These are phyloP conservation scores for Stenchaetothrips biformis DNA, from an alignment of 2,888 invertebrate genomes.

Conservation along the genomic window DNA sequence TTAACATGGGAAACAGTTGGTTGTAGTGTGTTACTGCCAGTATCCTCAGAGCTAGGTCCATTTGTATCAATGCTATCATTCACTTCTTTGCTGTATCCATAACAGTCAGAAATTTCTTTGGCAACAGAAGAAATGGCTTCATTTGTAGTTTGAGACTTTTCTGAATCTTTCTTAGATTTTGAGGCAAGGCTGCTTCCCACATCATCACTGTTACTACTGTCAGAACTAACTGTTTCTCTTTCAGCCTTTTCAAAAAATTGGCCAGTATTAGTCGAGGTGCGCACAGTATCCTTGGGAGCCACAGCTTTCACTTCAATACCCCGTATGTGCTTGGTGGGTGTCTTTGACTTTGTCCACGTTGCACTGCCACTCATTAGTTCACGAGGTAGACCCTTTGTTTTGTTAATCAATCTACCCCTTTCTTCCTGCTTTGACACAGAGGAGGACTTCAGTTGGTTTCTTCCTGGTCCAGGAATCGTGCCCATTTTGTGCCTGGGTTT, in stretches of 20 bases:
- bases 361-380: slow-evolving; percentile 31
- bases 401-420: slow-evolving; percentile 34
- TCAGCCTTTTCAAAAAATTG: slow-evolving; percentile 14
- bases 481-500: slow-evolving; percentile 53
- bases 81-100: background rate
- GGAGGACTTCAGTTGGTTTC: slow-evolving; percentile 12
- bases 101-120: slow-evolving; percentile 9
- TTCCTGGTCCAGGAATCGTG: slow-evolving; percentile 46
- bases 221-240: background rate
- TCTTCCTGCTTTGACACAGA: slow-evolving; percentile 31
- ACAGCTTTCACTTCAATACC: slow-evolving; percentile 4
- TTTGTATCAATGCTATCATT: background rate
- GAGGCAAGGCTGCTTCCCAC: background rate
- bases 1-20: slow-evolving; percentile 35
- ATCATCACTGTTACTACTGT: slow-evolving; percentile 11
- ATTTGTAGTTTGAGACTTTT: background rate
- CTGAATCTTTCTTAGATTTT: background rate
- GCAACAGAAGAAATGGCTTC: slow-evolving; percentile 4
- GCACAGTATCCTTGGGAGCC: background rate
- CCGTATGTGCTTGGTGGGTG: background rate
- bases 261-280: background rate
- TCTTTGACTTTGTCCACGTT: background rate
- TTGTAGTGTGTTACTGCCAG: background rate
- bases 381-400: slow-evolving; percentile 32
- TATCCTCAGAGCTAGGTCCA: slow-evolving; percentile 1